A percentile compares a stretch with the other conserved stretches of the same genome.
Evolutionary conservation across 2,113 vertebrate species (phyloP).

Genomic region (Xenopus tropicalis): DNA sequence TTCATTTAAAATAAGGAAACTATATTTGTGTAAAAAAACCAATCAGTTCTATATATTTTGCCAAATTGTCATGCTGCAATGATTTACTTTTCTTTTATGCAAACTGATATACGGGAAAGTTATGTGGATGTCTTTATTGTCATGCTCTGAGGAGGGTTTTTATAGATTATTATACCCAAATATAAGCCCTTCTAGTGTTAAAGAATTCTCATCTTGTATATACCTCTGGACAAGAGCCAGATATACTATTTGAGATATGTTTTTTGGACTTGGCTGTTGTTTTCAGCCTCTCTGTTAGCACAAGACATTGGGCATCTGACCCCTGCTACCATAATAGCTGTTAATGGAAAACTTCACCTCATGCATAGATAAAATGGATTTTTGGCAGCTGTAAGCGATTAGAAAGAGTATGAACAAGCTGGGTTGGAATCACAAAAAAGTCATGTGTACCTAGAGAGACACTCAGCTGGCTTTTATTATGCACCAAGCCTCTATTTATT

Average conservation of each 20-base stretch:
- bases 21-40: no score
- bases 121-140: no score
- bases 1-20: no score
- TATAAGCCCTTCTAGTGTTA: no score
- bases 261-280: constrained; percentile 43
- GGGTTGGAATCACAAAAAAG: constrained; percentile 78
- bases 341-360: constrained; percentile 88
- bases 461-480: constrained; percentile 87
- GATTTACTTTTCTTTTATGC: no score
- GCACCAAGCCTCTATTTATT: constrained; percentile 73
- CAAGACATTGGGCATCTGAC: constrained; percentile 65
- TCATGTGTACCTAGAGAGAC: constrained; percentile 73
- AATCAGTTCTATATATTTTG: no score
- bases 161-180: no score
- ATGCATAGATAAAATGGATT: constrained; percentile 82
- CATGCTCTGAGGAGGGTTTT: no score
- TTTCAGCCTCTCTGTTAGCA: constrained; percentile 60
- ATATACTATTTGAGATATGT: constrained; percentile 46
- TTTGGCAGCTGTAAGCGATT: constrained; percentile 85
- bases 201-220: constrained; percentile 19
- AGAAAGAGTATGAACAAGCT: constrained; percentile 76
- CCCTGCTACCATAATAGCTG: constrained; percentile 68
- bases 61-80: no score
- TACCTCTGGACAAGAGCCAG: constrained; percentile 41
- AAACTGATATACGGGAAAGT: no score